Evolutionary conservation across 2,113 vertebrate species (phyloP).

Genomic region (Strix uralensis): DNA sequence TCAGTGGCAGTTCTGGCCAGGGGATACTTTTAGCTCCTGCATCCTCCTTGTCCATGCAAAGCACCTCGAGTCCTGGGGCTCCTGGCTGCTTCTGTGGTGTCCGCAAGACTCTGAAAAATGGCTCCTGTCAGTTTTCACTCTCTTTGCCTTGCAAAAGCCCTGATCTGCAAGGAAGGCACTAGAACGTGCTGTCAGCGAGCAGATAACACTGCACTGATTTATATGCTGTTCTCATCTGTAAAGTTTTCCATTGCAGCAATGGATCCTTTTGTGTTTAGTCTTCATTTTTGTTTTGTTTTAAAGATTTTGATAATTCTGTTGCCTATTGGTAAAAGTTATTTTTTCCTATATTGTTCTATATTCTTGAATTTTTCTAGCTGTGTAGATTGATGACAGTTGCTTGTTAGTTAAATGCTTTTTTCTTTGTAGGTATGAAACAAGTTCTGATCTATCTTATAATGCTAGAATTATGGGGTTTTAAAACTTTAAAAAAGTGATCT

Average conservation of each 20-base stretch:
- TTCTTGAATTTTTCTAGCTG: not conserved
- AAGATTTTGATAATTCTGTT: not conserved
- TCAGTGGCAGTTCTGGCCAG: not conserved
- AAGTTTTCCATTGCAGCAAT: slow-evolving; percentile 22
- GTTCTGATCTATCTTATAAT: not conserved
- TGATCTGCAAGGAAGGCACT: not conserved
- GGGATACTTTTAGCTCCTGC: not conserved
- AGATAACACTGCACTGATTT: not conserved
- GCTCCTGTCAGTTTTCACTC: slow-evolving; percentile 24
- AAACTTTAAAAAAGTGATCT: not conserved
- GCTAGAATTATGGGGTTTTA: not conserved
- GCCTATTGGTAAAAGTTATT: not conserved
- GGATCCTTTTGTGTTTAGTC: not conserved
- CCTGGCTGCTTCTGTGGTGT: not conserved
- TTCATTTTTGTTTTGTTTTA: not conserved
- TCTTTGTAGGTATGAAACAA: not conserved
- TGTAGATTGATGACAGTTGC: not conserved
- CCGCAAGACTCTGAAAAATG: not conserved
- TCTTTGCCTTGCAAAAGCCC: not conserved
- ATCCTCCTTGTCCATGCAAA: rapidly evolving
- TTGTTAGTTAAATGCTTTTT: not conserved
- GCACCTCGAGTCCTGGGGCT: rapidly evolving
- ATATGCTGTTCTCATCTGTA: not conserved
- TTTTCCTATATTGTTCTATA: not conserved
- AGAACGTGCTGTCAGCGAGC: slow-evolving; percentile 8